Base-by-base conservation (phyloP, 2,113 vertebrate species). In the Holacanthus passer region DNA sequence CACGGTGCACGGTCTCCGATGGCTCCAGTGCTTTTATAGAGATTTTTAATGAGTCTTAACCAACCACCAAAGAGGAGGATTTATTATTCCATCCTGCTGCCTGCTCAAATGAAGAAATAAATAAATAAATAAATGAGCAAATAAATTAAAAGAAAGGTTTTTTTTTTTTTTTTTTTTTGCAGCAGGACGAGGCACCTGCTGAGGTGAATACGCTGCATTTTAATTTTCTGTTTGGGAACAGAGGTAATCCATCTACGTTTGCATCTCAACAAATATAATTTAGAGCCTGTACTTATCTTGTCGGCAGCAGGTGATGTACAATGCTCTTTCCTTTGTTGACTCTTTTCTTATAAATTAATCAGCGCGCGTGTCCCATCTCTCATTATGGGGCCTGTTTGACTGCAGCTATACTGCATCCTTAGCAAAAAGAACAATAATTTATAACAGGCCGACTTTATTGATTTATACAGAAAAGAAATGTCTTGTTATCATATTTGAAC, bases 221-320 rank as follows among this genome's bases (percentile, higher is more conserved):
- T 92, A 91, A 93, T 94, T 91, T 82, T 91, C 48, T 12, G 81
- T 87, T 72, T 13, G 63, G 76, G 76, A 80, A 71, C 63, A 67
- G 83, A 86, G 89, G 90, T 90, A 82, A 93, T 95, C 89, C 90
- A 90, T 95, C 94, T 91, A 71, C 43, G 84, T 92, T 93, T 91
- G 86, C 77, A 87, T 90, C 77, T 71, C 65, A 67, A 91, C 83
- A 92, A 91, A 92, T 88, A 90, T 93, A 90, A 93, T 91, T 92
- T 88, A 91, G 80, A 83, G 67, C 70, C 27, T 56, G 56, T 60
- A 82, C 79, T 77, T 86, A 89, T 89, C 89, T 87, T 79, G 88
- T 90, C 78, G 72, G 52, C 68, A 63, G 35, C 72, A 87, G 76
- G 91, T 93, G 86, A 91, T 91, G 43, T 77, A 92, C 86, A 90